These are phyloP conservation scores for Palloptera scutellata DNA, from an alignment of 2,888 invertebrate genomes.

Conservation along the genomic window DNA sequence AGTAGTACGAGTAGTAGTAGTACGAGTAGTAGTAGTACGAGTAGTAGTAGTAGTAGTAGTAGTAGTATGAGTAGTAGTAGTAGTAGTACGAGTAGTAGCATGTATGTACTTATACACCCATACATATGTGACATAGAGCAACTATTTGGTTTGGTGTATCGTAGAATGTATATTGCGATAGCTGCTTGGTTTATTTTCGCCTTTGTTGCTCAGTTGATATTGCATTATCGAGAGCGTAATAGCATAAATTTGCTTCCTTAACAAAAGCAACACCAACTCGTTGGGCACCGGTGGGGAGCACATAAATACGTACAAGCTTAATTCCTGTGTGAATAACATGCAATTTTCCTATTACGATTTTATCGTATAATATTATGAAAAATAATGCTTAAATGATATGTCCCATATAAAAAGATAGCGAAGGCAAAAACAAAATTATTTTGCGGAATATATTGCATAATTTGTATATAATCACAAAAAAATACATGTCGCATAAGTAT, in stretches of 20 bases:
- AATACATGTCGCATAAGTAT: neutral
- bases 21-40: too few relatives aligned
- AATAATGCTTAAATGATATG: conserved; percentile 13
- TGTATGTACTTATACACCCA: too few relatives aligned
- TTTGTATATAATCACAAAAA: neutral
- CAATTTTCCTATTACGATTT: conserved; percentile 26
- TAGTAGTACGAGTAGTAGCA: too few relatives aligned
- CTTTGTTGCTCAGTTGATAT: neutral
- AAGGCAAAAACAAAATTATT: neutral
- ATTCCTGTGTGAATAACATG: conserved; percentile 28
- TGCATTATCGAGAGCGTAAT: neutral
- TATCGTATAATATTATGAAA: conserved; percentile 24
- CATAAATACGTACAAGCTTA: too few relatives aligned
- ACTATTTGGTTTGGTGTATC: too few relatives aligned
- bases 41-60: too few relatives aligned
- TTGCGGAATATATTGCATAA: too few relatives aligned
- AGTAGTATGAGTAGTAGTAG: too few relatives aligned
- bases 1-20: too few relatives aligned
- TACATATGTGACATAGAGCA: too few relatives aligned
- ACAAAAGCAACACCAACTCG: neutral
- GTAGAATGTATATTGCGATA: too few relatives aligned
- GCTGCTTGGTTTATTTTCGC: too few relatives aligned
- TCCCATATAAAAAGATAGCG: neutral
- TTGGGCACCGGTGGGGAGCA: neutral
- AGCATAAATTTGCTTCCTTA: neutral